Percentiles rank a stretch among this genome's conserved stretches.
Evolutionary conservation across 2,888 invertebrate genomes (phyloP).

Genomic region (Calephelis perditalis): DNA sequence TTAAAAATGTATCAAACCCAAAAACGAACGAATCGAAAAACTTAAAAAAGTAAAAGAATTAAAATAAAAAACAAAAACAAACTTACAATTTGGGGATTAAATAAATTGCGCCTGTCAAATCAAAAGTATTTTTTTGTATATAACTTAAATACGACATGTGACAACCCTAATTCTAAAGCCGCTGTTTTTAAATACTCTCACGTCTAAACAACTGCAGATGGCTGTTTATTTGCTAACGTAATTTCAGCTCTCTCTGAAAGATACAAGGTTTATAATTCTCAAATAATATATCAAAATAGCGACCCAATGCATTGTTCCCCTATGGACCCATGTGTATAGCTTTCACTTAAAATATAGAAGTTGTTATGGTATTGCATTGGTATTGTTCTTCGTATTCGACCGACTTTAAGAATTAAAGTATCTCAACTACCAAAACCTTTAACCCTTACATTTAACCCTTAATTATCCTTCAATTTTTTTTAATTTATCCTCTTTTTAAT

Average conservation of each 20-base stretch:
- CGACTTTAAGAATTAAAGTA: neutral
- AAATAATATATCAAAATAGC: slow-evolving; percentile 19
- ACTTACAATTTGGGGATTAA: no score
- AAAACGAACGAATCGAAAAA: no score
- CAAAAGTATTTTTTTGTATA: no score
- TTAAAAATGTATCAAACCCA: no score
- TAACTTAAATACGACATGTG: neutral
- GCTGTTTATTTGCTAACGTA: neutral
- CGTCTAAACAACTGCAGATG: slow-evolving; percentile 28
- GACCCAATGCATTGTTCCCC: slow-evolving; percentile 24
- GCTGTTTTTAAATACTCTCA: slow-evolving; percentile 37
- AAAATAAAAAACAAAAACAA: no score
- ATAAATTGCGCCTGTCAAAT: no score
- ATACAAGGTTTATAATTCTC: neutral
- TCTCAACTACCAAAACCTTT: no score
- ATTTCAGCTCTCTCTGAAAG: slow-evolving; percentile 7
- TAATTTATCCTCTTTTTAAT: no score
- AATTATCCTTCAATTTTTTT: no score
- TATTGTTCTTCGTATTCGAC: neutral
- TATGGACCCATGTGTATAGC: slow-evolving; percentile 27
- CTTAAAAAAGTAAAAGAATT: no score
- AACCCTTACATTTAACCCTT: no score
- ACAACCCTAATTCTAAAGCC: slow-evolving; percentile 14
- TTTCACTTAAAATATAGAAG: slow-evolving; percentile 23
- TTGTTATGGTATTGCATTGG: slow-evolving; percentile 7